Conservation (phyloP, 2,888 invertebrate species). For the Sinodicranocentrus sp. region DNA sequence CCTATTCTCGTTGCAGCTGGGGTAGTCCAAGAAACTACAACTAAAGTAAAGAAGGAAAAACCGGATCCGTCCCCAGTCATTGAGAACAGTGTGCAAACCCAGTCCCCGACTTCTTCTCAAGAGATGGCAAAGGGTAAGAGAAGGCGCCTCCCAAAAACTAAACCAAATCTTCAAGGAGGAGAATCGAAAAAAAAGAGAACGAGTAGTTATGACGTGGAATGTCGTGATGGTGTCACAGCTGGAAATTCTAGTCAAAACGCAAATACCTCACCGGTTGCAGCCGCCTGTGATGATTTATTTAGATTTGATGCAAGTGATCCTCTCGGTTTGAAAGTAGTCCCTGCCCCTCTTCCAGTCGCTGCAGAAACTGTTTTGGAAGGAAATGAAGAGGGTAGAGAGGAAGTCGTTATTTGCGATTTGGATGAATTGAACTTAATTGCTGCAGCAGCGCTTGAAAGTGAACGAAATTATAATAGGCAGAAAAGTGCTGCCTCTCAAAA, state of each 20-base stretch:
- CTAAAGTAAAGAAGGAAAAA: constrained; percentile 15
- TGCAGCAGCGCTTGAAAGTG: neutral
- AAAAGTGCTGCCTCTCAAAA: neutral
- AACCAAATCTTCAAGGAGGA: constrained; percentile 26
- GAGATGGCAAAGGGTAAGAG: neutral
- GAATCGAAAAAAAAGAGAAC: neutral
- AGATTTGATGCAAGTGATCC: constrained; percentile 69
- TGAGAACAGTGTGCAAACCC: neutral
- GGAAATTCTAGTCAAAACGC: constrained; percentile 15
- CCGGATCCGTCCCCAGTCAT: neutral
- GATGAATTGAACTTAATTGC: constrained; percentile 34
- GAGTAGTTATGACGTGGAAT: neutral
- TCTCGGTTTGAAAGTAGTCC: constrained; percentile 63
- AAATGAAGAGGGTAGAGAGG: constrained; percentile 33
- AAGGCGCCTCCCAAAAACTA: constrained; percentile 32
- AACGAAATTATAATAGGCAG: neutral
- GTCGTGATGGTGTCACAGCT: neutral
- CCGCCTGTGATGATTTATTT: constrained; percentile 44
- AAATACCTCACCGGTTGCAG: neutral
- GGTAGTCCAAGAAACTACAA: constrained; percentile 12
- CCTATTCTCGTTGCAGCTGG: constrained; percentile 35
- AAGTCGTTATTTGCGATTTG: constrained; percentile 31
- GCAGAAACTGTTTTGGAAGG: constrained; percentile 31
- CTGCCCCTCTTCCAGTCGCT: constrained; percentile 16
- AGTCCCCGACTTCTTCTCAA: neutral